These are phyloP conservation scores for Aythya baeri DNA, from an alignment of 2,113 vertebrate genomes.

Conservation along the genomic window DNA sequence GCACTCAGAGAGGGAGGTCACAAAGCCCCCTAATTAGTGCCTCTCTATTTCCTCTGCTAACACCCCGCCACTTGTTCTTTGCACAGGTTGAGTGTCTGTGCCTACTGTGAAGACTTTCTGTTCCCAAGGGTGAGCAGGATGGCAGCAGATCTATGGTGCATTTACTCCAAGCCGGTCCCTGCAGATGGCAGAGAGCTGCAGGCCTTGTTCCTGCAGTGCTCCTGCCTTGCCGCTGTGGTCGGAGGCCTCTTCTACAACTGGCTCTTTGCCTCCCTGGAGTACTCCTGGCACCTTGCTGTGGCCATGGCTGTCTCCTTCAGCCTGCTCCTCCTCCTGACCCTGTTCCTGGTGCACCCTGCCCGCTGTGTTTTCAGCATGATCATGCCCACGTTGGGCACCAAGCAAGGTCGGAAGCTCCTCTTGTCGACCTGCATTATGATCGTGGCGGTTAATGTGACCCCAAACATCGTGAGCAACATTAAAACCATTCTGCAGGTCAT, in stretches of 20 bases:
- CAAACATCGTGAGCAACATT: constrained; percentile 85
- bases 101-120: constrained; percentile 14
- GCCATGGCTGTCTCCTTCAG: constrained; percentile 67
- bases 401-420: constrained; percentile 86
- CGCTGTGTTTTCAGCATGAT: constrained; percentile 89
- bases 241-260: constrained; percentile 82
- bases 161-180: constrained; percentile 84
- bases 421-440: constrained; percentile 84
- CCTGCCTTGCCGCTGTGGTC: constrained; percentile 49
- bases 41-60: neutral
- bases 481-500: constrained; percentile 77
- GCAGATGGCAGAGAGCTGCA: constrained; percentile 73
- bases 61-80: neutral
- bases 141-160: constrained; percentile 70
- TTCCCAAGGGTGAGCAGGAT: neutral
- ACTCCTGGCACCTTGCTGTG: constrained; percentile 42
- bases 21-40: neutral
- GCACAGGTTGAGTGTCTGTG: constrained; percentile 3
- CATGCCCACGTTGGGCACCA: constrained; percentile 86
- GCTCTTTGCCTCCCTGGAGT: constrained; percentile 82
- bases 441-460: constrained; percentile 79
- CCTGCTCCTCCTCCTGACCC: constrained; percentile 72
- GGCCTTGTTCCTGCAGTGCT: constrained; percentile 81
- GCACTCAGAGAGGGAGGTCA: neutral
- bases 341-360: constrained; percentile 84